phyloP scores from a whole-genome alignment of 2,888 invertebrate genomes.

The Papilio demoleus region DNA sequence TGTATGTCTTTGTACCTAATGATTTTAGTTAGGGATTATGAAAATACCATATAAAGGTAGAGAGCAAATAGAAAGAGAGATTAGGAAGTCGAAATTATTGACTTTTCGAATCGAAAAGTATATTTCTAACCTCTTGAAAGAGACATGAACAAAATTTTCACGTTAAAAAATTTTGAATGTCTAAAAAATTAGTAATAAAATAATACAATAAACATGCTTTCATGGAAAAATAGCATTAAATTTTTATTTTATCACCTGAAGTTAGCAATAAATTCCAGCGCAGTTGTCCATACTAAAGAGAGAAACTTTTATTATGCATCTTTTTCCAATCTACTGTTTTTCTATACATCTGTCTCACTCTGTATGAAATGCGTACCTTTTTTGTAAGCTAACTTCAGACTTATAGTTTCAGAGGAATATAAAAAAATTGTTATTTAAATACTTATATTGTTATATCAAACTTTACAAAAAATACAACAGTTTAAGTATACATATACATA shows the following conservation, averaged over 20 bases:
- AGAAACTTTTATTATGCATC: neutral
- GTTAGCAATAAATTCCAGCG: constrained; percentile 5
- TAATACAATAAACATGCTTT: constrained; percentile 17
- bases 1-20: constrained; percentile 82
- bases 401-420: constrained; percentile 35
- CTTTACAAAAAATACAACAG: constrained; percentile 71
- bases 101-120: constrained; percentile 75
- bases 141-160: constrained; percentile 75
- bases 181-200: constrained; percentile 48
- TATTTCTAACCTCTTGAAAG: constrained; percentile 61
- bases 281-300: neutral
- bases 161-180: constrained; percentile 71
- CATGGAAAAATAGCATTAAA: neutral
- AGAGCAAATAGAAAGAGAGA: constrained; percentile 57
- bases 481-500: constrained; percentile 52
- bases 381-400: neutral
- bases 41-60: constrained; percentile 57
- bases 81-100: constrained; percentile 61
- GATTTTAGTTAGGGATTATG: constrained; percentile 64
- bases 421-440: constrained; percentile 37
- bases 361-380: constrained; percentile 17
- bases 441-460: constrained; percentile 51
- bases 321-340: neutral
- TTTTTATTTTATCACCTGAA: neutral
- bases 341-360: neutral